Percentiles rank a stretch among this genome's conserved stretches.
phyloP scores from a whole-genome alignment of 2,113 vertebrate genomes.

The Crotophaga sulcirostris region DNA sequence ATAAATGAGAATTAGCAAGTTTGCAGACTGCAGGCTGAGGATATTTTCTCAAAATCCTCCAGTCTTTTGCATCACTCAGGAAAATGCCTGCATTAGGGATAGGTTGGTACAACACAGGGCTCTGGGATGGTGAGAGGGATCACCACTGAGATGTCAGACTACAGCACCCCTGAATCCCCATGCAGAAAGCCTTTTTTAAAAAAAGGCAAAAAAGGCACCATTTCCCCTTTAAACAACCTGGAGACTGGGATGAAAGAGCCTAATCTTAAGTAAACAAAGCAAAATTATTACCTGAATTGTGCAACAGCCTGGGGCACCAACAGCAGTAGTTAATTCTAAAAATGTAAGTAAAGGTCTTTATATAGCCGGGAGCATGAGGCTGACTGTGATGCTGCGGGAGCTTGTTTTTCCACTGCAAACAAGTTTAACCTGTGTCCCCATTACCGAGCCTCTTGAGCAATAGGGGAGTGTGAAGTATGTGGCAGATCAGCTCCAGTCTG shows the following conservation, averaged over 20 bases:
- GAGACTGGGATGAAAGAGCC: not conserved
- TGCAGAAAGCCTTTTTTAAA: not conserved
- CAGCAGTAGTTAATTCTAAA: not conserved
- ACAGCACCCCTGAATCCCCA: not conserved
- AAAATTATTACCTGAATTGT: not conserved
- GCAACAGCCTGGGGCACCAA: not conserved
- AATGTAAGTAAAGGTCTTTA: not conserved
- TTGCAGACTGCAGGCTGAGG: not conserved
- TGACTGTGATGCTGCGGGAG: not conserved
- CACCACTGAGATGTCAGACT: not conserved
- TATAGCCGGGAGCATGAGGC: not conserved
- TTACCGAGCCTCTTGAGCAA: not conserved
- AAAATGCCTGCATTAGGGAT: fast-evolving
- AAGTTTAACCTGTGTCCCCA: not conserved
- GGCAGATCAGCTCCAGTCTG: not conserved
- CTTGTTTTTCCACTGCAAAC: not conserved
- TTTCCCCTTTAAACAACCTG: not conserved
- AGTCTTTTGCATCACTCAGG: not conserved
- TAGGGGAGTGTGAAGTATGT: fast-evolving
- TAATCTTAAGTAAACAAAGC: not conserved
- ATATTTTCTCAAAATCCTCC: not conserved
- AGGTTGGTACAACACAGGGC: not conserved
- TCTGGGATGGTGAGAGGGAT: not conserved
- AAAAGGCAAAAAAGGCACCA: not conserved
- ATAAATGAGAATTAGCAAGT: not conserved